These are phyloP conservation scores for Chaetodon auriga DNA, from an alignment of 2,113 vertebrate species.

Conservation along the genomic window DNA sequence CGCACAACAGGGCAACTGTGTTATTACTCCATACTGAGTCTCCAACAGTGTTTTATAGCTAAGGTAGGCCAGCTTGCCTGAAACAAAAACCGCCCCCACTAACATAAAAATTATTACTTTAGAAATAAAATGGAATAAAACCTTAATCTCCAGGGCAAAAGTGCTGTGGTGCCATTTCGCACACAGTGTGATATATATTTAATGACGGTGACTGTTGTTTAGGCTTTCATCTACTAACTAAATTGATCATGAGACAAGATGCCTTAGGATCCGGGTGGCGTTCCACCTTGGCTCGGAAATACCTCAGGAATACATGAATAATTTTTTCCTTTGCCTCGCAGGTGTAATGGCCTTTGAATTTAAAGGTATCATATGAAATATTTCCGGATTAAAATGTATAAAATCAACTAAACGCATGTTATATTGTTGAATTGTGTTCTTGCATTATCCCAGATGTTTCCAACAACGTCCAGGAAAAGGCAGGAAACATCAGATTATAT, in stretches of 20 bases:
- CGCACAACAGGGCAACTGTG: conserved; percentile 19
- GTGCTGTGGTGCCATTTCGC: conserved; percentile 19
- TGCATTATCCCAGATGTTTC: too few relatives aligned
- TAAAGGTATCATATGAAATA: not conserved
- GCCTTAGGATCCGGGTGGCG: not conserved
- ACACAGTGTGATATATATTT: conserved; percentile 9
- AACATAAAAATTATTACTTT: conserved; percentile 48
- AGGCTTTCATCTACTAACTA: not conserved
- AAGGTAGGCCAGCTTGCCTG: conserved; percentile 9
- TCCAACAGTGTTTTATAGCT: conserved; percentile 37
- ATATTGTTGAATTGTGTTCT: too few relatives aligned
- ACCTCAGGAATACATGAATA: not conserved
- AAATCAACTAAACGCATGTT: too few relatives aligned
- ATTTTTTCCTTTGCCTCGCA: not conserved
- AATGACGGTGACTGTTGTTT: conserved; percentile 13
- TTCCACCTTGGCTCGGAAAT: not conserved
- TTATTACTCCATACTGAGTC: conserved; percentile 21
- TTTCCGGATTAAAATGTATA: too few relatives aligned
- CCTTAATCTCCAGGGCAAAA: not conserved
- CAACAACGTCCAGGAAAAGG: too few relatives aligned
- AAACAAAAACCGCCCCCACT: conserved; percentile 13
- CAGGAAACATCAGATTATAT: too few relatives aligned
- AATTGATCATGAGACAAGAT: conserved; percentile 3
- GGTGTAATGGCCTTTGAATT: conserved; percentile 5
- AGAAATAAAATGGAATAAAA: conserved; percentile 40